Percentiles rank a stretch among this genome's conserved stretches.
phyloP scores from a whole-genome alignment of 2,113 vertebrate genomes.

The Oreochromis spilurus region DNA sequence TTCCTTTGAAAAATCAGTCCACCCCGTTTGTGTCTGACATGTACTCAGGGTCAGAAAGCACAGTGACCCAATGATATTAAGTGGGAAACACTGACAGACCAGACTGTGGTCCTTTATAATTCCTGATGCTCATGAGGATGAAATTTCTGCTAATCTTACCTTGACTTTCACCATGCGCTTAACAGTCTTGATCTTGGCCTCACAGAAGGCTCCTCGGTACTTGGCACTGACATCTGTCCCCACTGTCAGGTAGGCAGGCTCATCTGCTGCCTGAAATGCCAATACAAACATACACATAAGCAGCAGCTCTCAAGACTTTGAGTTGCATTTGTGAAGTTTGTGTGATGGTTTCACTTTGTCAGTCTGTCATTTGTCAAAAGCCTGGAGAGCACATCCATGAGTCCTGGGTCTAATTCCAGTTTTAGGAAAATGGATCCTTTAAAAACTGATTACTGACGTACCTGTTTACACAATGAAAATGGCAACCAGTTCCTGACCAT shows the following conservation, averaged over 20 bases:
- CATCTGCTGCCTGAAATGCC: conserved; percentile 84
- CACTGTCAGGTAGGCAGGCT: conserved; percentile 98
- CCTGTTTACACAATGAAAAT: not conserved
- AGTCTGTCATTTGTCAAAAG: not conserved
- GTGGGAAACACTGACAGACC: not conserved
- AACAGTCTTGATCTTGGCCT: conserved; percentile 99
- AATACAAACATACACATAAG: not conserved
- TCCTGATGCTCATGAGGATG: not conserved
- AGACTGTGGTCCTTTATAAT: not conserved
- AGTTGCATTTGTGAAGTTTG: not conserved
- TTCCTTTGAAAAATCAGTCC: not conserved
- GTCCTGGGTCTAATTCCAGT: not conserved
- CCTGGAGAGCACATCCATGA: not conserved
- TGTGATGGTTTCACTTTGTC: not conserved
- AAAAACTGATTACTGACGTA: not conserved
- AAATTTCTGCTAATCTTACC: conserved; percentile 64
- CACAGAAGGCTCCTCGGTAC: conserved; percentile 98
- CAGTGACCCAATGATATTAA: not conserved
- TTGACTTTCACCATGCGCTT: conserved; percentile 98
- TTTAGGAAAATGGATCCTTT: not conserved
- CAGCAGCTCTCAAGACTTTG: not conserved
- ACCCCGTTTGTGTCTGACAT: not conserved
- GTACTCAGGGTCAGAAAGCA: not conserved
- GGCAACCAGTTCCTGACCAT: not conserved
- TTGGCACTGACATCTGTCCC: conserved; percentile 99